Base-by-base conservation (phyloP, 2,888 invertebrate genomes). In the Aspidiotus rigidus region DNA sequence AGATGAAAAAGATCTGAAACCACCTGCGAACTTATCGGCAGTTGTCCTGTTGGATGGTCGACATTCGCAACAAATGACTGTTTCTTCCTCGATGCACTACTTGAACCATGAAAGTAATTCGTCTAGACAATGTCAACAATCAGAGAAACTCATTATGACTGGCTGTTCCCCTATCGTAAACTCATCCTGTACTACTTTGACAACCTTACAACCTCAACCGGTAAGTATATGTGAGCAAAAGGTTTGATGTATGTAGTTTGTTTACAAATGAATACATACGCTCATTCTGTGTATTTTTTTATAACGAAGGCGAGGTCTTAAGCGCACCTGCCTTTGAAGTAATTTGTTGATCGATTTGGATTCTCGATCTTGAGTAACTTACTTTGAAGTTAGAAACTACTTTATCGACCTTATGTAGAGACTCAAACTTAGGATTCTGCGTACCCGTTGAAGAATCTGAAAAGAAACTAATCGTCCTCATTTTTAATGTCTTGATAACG, bases 1-100 rank as follows among this genome's bases (percentile, higher is more conserved):
- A 41, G 74, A 74, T 28, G 71, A 72, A 6, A 74, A 74, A 71
- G 72, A 73, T 49, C 61, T 71, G 11, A 72, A 72, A 55, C 57
- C 70, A 9, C 62, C 57, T 41, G 11, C 69, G 7, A 63, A 67
- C 28, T 71, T 72, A 57, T 73, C 74, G 71, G 73, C 73, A 13
- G 73, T 72, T 62, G 74, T 73, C 5, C 73, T 72, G 71, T 69
- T 75, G 70, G 73, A 75, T 61, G 62, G 56, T 49, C 63, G 57
- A 39, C 69, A 69, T 62, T 57, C 41, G 13, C 62, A 62, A 13
- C 49, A 61, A 15, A 57, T 66, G 13, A 15, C 66, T 3, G 67
- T 67, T 44, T 28, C 60, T 44, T 62, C 62, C 5, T 63, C 69
- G 7, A 42, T 69, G 16, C 69, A 69, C 44, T 67, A 49, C 53